These are phyloP conservation scores for Otocyon megalotis DNA, from an alignment of 2,113 vertebrate species.

Conservation along the genomic window DNA sequence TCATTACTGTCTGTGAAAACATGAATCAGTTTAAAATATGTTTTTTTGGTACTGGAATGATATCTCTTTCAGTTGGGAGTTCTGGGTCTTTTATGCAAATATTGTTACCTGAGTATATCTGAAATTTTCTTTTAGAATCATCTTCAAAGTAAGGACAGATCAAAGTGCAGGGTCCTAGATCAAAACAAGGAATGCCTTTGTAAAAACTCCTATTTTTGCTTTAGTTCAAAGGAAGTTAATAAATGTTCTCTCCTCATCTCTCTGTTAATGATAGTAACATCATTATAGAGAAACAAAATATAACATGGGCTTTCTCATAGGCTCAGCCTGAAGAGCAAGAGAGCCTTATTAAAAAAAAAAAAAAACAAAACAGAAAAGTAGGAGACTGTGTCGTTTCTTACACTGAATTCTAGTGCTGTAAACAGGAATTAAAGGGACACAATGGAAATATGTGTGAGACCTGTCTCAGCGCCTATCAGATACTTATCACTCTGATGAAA, in stretches of 20 bases:
- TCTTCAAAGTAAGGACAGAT: constrained; percentile 85
- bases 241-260: constrained; percentile 65
- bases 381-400: constrained; percentile 21
- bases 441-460: neutral
- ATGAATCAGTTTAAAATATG: constrained; percentile 66
- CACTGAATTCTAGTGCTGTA: neutral
- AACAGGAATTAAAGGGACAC: neutral
- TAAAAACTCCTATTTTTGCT: constrained; percentile 80
- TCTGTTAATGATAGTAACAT: constrained; percentile 61
- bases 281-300: constrained; percentile 78
- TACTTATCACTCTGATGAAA: neutral
- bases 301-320: constrained; percentile 65
- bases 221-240: constrained; percentile 83
- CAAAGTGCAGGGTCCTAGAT: constrained; percentile 80
- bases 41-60: constrained; percentile 45
- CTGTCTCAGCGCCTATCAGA: neutral
- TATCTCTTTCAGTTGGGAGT: constrained; percentile 60
- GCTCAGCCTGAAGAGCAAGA: constrained; percentile 61
- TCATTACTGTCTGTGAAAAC: constrained; percentile 60
- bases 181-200: constrained; percentile 77
- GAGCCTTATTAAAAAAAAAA: neutral
- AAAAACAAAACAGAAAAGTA: neutral
- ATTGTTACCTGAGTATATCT: constrained; percentile 71
- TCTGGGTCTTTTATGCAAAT: constrained; percentile 79
- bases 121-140: constrained; percentile 77